phyloP scores from a whole-genome alignment of 2,797 vertebrate species.

The Helostoma temminkii region DNA sequence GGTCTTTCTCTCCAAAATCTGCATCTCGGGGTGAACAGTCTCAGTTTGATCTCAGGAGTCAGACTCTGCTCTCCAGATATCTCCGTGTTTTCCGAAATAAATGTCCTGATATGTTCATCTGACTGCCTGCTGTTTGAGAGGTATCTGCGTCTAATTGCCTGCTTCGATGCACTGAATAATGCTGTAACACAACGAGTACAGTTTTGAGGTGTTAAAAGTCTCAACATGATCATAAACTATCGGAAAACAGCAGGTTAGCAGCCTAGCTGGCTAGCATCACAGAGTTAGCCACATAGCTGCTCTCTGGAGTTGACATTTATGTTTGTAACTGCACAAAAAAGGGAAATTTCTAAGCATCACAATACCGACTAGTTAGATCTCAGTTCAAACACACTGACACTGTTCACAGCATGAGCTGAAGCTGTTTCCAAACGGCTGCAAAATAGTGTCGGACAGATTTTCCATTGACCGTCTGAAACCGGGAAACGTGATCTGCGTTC shows the following conservation, averaged over 20 bases:
- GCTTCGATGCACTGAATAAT: neutral
- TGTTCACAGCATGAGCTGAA: no score
- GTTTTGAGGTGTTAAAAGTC: neutral
- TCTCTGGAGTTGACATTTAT: neutral
- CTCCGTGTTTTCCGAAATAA: constrained; percentile 91
- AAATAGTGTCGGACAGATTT: constrained; percentile 23
- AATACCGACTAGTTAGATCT: neutral
- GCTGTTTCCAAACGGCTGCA: constrained; percentile 30
- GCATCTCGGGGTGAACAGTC: constrained; percentile 91
- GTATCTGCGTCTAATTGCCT: neutral
- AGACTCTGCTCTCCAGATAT: constrained; percentile 84
- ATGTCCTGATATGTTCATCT: constrained; percentile 71
- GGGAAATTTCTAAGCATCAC: neutral
- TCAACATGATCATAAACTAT: constrained; percentile 17
- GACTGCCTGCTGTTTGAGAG: neutral
- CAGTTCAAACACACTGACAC: neutral
- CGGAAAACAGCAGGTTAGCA: neutral
- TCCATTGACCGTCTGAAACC: constrained; percentile 13
- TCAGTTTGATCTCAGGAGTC: constrained; percentile 91
- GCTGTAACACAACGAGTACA: neutral
- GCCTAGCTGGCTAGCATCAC: neutral
- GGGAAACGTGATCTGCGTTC: constrained; percentile 6
- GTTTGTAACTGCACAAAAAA: neutral
- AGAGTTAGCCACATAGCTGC: neutral
- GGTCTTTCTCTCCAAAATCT: constrained; percentile 91